Evolutionary conservation across 2,888 invertebrate species (phyloP), one percentile per base, ranked within the genome.

Genomic region (Atethmia centrago): DNA sequence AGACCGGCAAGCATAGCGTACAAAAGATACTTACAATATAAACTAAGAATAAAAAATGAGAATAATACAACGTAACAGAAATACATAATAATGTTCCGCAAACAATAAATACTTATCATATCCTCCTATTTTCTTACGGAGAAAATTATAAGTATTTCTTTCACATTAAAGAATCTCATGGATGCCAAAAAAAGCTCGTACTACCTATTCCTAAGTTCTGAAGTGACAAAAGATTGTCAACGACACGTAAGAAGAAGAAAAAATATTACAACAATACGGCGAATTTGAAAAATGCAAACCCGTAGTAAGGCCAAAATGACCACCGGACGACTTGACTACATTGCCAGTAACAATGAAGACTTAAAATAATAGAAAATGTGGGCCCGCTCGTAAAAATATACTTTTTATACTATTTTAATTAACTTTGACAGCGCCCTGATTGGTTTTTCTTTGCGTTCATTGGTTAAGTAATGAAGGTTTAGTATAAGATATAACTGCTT

Each of bases 381-480:
- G 81, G 59, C 40, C 40, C 55, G 68, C 77, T 87, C 86, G 76
- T 86, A 86, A 86, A 85, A 73, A 45, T 42, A 74, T 66, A 81
- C 83, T 78, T 77, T 81, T 81, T 82, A 82, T 78, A 79, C 77
- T 74, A 78, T 86, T 88, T 85, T 86, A 88, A 88, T 88, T 89
- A 88, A 88, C 87, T 85, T 77, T 78, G 74, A 82, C 79, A 80
- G 70, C 56, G 59, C 14, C 42, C 62, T 72, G 79, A 87, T 86
- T 88, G 74, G 76, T 74, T 87, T 87, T 78, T 1, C 56, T 66
- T 63, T 12, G 28, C 47, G n/a, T 64, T 53, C 42, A 69, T 82
- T 78, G 53, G 47, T 53, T 55, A 21, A 3, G 10, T 19, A 66
- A 40, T 36, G 2, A 10, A 19, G 7, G 14, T 36, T 55, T 21